Base-by-base conservation (phyloP, 23 tunicate genomes). In the Pegea sp. region DNA sequence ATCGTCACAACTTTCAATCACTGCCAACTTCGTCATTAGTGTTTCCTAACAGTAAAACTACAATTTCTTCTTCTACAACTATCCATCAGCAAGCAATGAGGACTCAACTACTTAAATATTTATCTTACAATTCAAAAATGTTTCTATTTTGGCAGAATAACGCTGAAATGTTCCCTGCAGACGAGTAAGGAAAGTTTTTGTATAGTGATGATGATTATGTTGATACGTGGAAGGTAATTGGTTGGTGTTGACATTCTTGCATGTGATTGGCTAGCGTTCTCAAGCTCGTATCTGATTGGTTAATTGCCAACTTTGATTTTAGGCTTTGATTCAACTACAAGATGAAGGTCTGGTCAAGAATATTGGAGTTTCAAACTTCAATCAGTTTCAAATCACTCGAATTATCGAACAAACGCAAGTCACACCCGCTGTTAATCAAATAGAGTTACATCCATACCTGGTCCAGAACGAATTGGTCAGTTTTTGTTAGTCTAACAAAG, bases 341-440 rank as follows among this genome's bases (percentile, higher is more conserved):
- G 26, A 24, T n/a, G 60, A 43, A 49, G 75, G 75, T 43, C 58
- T 68, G 1, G 28, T 62, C 22, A 68, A 61, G 32, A 29, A 30
- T 2, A 68, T 68, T 46, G 75, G 75, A 38, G 67, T 68, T 24
- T 68, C 75, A 3, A 68, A 68, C 33, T 68, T 68, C 57, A 59
- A 59, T 34, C 24, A 44, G 33, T 31, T 44, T 31, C 75, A 68
- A 46, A 68, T 68, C 30, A n/a, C 49, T n/a, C 71, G 75, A 0
- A 59, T 59, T 20, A 59, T 68, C 44, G 49, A 68, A 29, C 55
- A 68, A 30, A 1, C 62, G 26, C 3, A 8, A 24, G 34, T 60
- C 7, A 26, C 19, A 24, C 75, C 75, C 0, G 67, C 69, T 16
- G 54, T 38, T 0, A 46, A 59, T 27, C 75, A 68, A 60, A 51